Percentiles rank a stretch among this genome's conserved stretches.
These are phyloP conservation scores for Lerema accius DNA, from an alignment of 1,140 invertebrate species.

Conservation along the genomic window DNA sequence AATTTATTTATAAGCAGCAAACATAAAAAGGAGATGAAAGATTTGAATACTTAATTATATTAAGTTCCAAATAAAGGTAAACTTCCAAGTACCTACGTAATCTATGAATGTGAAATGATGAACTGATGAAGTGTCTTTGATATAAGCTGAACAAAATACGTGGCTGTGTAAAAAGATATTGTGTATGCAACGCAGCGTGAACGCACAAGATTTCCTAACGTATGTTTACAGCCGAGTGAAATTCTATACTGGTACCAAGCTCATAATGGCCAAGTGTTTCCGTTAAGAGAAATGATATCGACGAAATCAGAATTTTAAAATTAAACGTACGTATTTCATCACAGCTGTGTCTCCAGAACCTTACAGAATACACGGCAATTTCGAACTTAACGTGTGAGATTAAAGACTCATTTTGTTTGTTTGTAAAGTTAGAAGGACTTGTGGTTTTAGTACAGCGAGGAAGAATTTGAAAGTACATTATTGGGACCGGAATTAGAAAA, in stretches of 20 bases:
- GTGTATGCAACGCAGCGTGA: neutral
- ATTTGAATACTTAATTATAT: too few species aligned
- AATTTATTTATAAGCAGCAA: too few species aligned
- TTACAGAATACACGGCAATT: slow-evolving; percentile 10
- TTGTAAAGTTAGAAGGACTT: slow-evolving; percentile 1
- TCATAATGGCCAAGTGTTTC: slow-evolving; percentile 64
- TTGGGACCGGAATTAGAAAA: slow-evolving; percentile 38
- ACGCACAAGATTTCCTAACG: slow-evolving; percentile 15
- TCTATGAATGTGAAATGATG: too few species aligned
- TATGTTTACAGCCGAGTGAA: slow-evolving; percentile 41
- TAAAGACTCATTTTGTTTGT: slow-evolving; percentile 22
- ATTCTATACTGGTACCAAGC: slow-evolving; percentile 54
- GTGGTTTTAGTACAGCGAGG: slow-evolving; percentile 23
- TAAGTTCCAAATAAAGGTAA: too few species aligned
- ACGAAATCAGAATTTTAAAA: slow-evolving; percentile 69
- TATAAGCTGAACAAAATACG: too few species aligned
- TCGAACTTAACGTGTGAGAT: slow-evolving; percentile 2
- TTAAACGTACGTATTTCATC: slow-evolving; percentile 46
- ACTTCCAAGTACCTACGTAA: too few species aligned
- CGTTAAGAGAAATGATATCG: slow-evolving; percentile 61
- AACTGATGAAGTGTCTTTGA: too few species aligned
- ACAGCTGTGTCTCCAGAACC: slow-evolving; percentile 22
- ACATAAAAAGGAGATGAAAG: too few species aligned
- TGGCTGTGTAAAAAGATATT: too few species aligned
- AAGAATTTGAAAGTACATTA: slow-evolving; percentile 62